Conservation (phyloP, 2,888 invertebrate genomes). For the Epistrophella euchroma region DNA sequence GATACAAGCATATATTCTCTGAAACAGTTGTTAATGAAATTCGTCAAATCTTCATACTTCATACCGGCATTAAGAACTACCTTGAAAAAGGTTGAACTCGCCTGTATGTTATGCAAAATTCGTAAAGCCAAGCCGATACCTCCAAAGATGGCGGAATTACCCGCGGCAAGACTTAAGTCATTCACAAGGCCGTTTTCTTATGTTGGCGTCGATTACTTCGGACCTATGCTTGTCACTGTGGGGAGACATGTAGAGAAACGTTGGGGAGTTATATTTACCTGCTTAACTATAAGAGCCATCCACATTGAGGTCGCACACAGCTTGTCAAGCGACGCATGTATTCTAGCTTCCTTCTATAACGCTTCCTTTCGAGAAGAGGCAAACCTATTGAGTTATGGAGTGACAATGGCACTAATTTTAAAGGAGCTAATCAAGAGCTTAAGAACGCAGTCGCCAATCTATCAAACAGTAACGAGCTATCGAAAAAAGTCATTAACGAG, state of each 20-base stretch:
- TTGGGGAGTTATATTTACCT: constrained; percentile 60
- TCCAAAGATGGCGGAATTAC: constrained; percentile 28
- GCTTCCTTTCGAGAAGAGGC: constrained; percentile 60
- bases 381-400: constrained; percentile 22
- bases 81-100: neutral
- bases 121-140: constrained; percentile 10
- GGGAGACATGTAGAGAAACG: constrained; percentile 46
- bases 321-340: constrained; percentile 52
- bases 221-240: constrained; percentile 52
- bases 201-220: constrained; percentile 65
- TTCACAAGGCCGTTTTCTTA: constrained; percentile 52
- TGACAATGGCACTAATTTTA: constrained; percentile 65
- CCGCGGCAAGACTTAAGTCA: constrained; percentile 16
- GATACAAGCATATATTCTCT: constrained; percentile 13
- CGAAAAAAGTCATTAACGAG: neutral
- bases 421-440: constrained; percentile 39
- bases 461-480: neutral
- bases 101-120: constrained; percentile 29
- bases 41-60: constrained; percentile 14
- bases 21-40: constrained; percentile 47
- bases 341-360: constrained; percentile 49
- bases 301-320: constrained; percentile 48
- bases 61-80: constrained; percentile 25
- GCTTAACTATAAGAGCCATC: constrained; percentile 43
- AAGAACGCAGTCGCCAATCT: neutral